A percentile compares a stretch with the other conserved stretches of the same genome.
phyloP scores from a whole-genome alignment of 2,888 invertebrate genomes.

The Agrochola circellaris region DNA sequence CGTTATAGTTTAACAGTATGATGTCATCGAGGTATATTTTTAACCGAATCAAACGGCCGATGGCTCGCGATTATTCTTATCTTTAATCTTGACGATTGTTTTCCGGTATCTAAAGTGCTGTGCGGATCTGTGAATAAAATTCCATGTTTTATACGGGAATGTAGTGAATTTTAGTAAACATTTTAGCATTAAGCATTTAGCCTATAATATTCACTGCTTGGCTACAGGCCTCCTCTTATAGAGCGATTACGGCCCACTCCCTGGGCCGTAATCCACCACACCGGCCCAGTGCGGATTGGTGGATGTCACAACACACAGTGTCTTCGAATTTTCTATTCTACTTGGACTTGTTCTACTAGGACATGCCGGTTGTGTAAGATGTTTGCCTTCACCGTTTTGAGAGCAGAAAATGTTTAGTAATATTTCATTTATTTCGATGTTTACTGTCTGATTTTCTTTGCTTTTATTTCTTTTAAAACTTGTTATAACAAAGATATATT shows the following conservation, averaged over 20 bases:
- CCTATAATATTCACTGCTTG: too few species aligned
- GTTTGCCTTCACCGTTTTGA: too few species aligned
- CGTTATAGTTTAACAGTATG: conserved; percentile 1
- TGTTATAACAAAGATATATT: neutral
- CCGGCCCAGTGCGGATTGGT: too few species aligned
- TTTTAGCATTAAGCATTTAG: too few species aligned
- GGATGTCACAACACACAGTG: too few species aligned
- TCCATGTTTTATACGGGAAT: neutral
- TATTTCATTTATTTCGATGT: neutral
- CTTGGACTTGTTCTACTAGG: too few species aligned
- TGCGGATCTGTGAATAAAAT: neutral
- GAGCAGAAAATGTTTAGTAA: neutral
- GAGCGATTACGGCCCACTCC: too few species aligned
- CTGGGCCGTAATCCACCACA: too few species aligned
- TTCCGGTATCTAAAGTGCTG: conserved; percentile 35
- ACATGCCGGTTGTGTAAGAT: too few species aligned
- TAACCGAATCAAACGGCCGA: conserved; percentile 32
- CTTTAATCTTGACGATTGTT: conserved; percentile 41
- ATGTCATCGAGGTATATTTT: conserved; percentile 55
- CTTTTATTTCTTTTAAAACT: neutral
- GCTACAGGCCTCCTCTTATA: too few species aligned
- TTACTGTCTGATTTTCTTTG: neutral
- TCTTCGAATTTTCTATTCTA: too few species aligned
- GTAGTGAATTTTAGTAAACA: too few species aligned
- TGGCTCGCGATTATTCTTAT: conserved; percentile 33